Percentiles rank a stretch among this genome's conserved stretches.
Conservation (phyloP, 2,113 vertebrate species). For the Eublepharis macularius region DNA sequence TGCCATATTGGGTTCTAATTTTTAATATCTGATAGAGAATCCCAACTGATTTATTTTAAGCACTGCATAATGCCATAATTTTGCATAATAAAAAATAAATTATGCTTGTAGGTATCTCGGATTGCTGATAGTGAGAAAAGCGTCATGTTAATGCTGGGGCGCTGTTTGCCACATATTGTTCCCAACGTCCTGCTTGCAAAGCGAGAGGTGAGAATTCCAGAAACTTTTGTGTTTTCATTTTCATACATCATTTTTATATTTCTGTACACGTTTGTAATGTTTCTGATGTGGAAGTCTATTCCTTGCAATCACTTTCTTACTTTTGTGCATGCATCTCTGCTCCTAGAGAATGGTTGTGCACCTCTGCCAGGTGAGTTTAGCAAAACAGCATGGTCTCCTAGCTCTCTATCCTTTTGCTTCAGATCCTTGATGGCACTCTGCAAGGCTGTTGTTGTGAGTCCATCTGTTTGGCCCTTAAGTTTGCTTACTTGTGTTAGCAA, state of each 20-base stretch:
- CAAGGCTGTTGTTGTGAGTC: conserved; percentile 76
- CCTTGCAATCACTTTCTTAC: conserved; percentile 90
- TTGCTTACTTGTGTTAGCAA: conserved; percentile 31
- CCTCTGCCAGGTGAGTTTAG: conserved; percentile 97
- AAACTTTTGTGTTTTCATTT: background rate
- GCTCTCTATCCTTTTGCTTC: conserved; percentile 63
- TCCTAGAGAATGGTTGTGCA: conserved; percentile 98
- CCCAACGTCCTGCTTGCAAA: conserved; percentile 98
- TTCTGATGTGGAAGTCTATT: conserved; percentile 75
- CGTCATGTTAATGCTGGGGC: conserved; percentile 96
- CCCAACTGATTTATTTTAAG: background rate
- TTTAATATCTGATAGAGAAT: background rate
- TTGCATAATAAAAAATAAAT: background rate
- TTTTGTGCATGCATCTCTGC: conserved; percentile 95
- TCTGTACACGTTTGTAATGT: conserved; percentile 65
- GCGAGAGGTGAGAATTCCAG: conserved; percentile 86
- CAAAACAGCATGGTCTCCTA: conserved; percentile 80
- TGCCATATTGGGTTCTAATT: fast-evolving
- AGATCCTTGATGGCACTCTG: conserved; percentile 66
- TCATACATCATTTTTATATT: conserved; percentile 34
- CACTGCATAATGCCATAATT: background rate
- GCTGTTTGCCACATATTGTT: conserved; percentile 97
- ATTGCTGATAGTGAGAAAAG: conserved; percentile 96
- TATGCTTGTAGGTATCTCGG: conserved; percentile 87
- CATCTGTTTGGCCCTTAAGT: conserved; percentile 53